Evolutionary conservation across 92 coral and sea anemone species (phyloP), one percentile per base, ranked within the genome.

Genomic region (Porites cylindrica): DNA sequence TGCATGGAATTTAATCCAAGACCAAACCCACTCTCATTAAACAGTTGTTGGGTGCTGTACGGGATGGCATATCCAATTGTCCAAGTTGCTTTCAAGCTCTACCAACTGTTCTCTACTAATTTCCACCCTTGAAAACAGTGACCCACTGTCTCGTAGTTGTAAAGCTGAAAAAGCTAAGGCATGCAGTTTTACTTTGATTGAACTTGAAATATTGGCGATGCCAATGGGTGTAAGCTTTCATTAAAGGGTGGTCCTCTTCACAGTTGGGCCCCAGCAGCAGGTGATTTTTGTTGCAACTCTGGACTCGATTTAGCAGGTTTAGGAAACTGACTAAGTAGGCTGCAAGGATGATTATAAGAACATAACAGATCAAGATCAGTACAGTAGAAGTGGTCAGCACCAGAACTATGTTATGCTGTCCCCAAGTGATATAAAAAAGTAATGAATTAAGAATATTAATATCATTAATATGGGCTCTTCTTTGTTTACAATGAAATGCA

Each of bases 21-120:
- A 0, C 96, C 91, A 93, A 85, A 93, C 52, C 93, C 93, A 79
- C 91, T n/a, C 24, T 72, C 68, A 59, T 86, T 81, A 59, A 82
- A 90, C 78, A 93, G 58, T 72, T 93, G 89, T 56, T 90, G 88
- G 78, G 85, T 71, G 77, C 90, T 82, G 67, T 86, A 86, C 59
- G 96, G 93, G 76, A 93, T 81, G 18, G 91, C 96, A 86, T 93
- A 93, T n/a, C 86, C 93, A 68, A 90, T 82, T 77, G 89, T 93
- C 96, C 96, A 93, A 77, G 83, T 84, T 85, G 84, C 70, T 69
- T 73, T 51, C 71, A 56, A 91, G 90, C 51, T 86, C 78, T 18
- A 72, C 76, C 73, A 91, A 53, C 69, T 63, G 78, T 60, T 91
- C 89, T 82, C 77, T 91, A 74, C 81, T 83, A 53, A 82, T 64